Evolutionary conservation across 2,113 vertebrate species (phyloP).

Genomic region (Siniperca knerii): DNA sequence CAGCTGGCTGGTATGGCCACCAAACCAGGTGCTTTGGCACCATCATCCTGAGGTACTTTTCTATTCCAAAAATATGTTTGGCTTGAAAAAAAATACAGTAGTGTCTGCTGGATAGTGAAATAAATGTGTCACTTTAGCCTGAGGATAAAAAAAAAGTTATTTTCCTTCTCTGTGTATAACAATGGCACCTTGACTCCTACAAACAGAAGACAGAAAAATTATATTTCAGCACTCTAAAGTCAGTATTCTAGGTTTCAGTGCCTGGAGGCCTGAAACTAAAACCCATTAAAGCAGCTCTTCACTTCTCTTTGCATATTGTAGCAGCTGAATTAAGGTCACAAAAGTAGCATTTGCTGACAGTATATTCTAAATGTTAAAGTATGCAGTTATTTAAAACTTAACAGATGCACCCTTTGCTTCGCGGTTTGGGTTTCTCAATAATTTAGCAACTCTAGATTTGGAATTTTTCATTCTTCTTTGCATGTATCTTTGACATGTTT

Average conservation of each 20-base stretch:
- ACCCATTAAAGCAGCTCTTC: conserved; percentile 26
- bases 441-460: background rate
- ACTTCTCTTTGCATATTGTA: conserved; percentile 21
- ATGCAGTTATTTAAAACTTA: conserved; percentile 26
- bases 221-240: conserved; percentile 34
- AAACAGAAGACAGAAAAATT: conserved; percentile 24
- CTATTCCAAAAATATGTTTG: conserved; percentile 13
- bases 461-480: background rate
- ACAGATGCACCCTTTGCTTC: conserved; percentile 2
- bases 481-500: background rate
- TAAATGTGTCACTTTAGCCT: conserved; percentile 13
- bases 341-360: conserved; percentile 36
- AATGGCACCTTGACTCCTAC: conserved; percentile 21
- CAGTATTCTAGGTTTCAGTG: conserved; percentile 29
- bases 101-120: background rate
- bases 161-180: conserved; percentile 1
- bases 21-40: conserved; percentile 1
- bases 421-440: background rate
- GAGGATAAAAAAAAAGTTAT: conserved; percentile 9
- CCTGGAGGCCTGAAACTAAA: conserved; percentile 39
- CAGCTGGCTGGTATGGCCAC: background rate
- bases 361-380: conserved; percentile 22
- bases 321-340: conserved; percentile 22
- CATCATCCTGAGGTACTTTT: background rate
- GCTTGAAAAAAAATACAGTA: background rate